phyloP scores from a whole-genome alignment of 2,113 vertebrate species.

The Rhea pennata region DNA sequence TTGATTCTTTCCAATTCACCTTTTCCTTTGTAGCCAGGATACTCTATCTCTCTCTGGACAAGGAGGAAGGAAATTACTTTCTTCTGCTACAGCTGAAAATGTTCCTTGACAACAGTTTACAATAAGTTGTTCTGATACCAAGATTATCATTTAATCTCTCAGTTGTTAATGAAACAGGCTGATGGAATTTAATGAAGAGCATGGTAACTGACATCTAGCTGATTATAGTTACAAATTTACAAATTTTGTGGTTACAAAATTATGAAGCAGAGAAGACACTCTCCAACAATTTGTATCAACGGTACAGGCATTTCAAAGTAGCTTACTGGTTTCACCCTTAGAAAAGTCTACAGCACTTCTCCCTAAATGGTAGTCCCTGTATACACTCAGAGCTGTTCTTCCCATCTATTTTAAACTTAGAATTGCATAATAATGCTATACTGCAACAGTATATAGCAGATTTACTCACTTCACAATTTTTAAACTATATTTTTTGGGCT shows the following conservation, averaged over 20 bases:
- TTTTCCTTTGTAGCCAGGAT: too few relatives aligned
- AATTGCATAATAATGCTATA: too few relatives aligned
- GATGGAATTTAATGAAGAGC: neutral
- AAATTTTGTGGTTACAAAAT: neutral
- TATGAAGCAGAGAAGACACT: neutral
- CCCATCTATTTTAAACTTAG: too few relatives aligned
- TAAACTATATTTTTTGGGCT: too few relatives aligned
- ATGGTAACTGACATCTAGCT: too few relatives aligned
- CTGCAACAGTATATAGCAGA: too few relatives aligned
- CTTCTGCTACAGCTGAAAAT: too few relatives aligned
- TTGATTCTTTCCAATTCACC: neutral
- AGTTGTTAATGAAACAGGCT: neutral
- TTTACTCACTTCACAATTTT: too few relatives aligned
- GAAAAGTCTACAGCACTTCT: neutral
- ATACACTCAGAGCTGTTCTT: neutral
- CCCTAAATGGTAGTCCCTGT: neutral
- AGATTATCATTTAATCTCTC: neutral
- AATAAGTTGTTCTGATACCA: neutral
- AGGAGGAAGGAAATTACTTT: too few relatives aligned
- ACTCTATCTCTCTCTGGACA: too few relatives aligned
- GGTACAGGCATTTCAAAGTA: neutral
- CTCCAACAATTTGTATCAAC: neutral
- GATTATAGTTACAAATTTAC: neutral
- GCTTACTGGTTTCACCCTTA: neutral
- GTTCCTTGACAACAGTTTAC: neutral